A percentile compares a stretch with the other conserved stretches of the same genome.
Conservation (phyloP, 1,140 invertebrate genomes). For the Ptiloglossa arizonensis region DNA sequence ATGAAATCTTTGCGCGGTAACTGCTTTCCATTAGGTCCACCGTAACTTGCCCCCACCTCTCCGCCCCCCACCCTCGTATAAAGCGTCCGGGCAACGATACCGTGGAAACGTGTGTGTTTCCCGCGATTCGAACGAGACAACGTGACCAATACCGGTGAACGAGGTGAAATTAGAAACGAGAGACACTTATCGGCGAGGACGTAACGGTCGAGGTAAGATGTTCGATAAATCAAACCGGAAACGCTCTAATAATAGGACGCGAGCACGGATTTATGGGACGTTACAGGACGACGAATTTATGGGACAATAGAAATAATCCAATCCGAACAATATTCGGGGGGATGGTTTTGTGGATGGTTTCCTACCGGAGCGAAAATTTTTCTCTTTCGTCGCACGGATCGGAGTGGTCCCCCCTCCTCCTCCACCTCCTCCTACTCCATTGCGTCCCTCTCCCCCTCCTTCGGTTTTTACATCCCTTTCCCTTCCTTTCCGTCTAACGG, state of each 20-base stretch:
- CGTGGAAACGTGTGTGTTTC: too few relatives aligned
- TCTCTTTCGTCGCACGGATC: constrained; percentile 16
- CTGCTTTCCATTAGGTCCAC: constrained; percentile 24
- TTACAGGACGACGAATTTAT: constrained; percentile 20
- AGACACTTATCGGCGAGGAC: too few relatives aligned
- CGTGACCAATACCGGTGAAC: too few relatives aligned
- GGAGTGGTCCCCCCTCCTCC: constrained; percentile 2
- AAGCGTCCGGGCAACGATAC: not conserved
- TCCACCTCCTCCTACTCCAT: too few relatives aligned
- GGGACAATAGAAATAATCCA: constrained; percentile 47
- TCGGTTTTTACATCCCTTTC: constrained; percentile 40
- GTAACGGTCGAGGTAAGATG: constrained; percentile 4
- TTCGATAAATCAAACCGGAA: constrained; percentile 42
- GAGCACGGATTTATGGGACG: constrained; percentile 29
- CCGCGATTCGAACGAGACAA: too few relatives aligned
- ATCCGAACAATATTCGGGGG: constrained; percentile 40
- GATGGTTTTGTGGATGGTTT: too few relatives aligned
- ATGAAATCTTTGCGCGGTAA: constrained; percentile 57
- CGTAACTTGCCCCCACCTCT: too few relatives aligned
- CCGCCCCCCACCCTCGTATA: not conserved
- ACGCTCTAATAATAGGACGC: constrained; percentile 38
- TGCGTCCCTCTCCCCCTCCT: too few relatives aligned
- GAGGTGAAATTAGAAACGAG: too few relatives aligned
- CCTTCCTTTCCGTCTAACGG: constrained; percentile 16
- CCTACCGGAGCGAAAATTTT: constrained; percentile 38